Evolutionary conservation across 2,113 vertebrate genomes (phyloP).

Genomic region (Trichomycterus rosablanca): DNA sequence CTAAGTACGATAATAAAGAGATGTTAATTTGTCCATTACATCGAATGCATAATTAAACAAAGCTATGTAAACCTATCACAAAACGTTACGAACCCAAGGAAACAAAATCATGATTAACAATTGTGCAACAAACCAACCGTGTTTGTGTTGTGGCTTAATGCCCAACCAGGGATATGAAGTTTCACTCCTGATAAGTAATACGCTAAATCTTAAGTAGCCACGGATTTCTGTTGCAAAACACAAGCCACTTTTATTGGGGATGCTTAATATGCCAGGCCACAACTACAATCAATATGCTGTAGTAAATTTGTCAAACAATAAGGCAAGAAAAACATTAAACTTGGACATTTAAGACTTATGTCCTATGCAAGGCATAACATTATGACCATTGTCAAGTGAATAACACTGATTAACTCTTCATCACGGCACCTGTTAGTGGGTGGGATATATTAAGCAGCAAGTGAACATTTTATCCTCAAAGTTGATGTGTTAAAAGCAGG

Average conservation of each 20-base stretch:
- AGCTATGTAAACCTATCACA: constrained; percentile 75
- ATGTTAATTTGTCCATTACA: constrained; percentile 88
- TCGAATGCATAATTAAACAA: constrained; percentile 81
- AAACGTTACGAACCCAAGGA: constrained; percentile 57
- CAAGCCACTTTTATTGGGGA: constrained; percentile 14
- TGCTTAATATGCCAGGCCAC: not conserved
- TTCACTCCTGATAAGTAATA: constrained; percentile 61
- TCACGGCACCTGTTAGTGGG: no score
- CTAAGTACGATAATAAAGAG: constrained; percentile 86
- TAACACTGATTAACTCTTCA: no score
- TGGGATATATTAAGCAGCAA: no score
- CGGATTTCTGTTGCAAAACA: constrained; percentile 44
- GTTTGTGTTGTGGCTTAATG: constrained; percentile 57
- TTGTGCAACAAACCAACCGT: constrained; percentile 50
- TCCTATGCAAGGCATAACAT: no score
- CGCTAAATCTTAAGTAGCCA: constrained; percentile 48
- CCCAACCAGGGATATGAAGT: constrained; percentile 57
- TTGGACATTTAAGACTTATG: no score
- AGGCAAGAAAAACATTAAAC: not conserved
- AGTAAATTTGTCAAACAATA: constrained; percentile 3
- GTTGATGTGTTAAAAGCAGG: no score
- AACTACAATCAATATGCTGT: not conserved
- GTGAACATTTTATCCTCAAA: no score
- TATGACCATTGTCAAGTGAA: no score
- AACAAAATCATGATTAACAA: constrained; percentile 52